These are phyloP conservation scores for Thripadectes ignobilis DNA, from an alignment of 2,797 vertebrate species.

Conservation along the genomic window DNA sequence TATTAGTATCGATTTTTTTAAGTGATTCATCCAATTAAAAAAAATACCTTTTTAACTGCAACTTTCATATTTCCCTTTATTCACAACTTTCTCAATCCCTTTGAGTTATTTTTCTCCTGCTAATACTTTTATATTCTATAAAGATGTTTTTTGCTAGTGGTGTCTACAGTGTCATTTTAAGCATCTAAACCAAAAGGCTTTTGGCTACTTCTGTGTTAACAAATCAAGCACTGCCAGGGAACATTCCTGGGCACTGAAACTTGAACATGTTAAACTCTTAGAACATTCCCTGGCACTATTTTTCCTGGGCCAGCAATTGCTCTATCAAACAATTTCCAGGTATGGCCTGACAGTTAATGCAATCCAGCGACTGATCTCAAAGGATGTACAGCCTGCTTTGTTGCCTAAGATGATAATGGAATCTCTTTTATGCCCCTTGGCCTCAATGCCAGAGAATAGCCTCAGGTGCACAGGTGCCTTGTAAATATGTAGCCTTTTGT, in stretches of 20 bases:
- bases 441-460: background rate
- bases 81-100: background rate
- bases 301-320: background rate
- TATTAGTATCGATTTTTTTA: background rate
- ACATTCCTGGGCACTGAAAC: background rate
- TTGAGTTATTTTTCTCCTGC: background rate
- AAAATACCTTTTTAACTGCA: rapidly evolving
- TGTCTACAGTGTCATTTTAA: background rate
- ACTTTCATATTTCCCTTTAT: background rate
- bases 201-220: background rate
- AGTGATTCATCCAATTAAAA: background rate
- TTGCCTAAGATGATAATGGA: background rate
- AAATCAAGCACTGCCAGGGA: background rate
- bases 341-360: background rate
- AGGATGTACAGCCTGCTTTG: background rate
- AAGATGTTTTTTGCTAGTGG: background rate
- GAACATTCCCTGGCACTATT: background rate
- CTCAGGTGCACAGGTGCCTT: background rate
- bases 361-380: background rate
- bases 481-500: background rate
- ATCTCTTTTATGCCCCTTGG: background rate
- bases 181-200: background rate
- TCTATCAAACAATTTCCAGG: background rate
- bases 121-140: background rate
- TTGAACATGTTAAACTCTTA: background rate